Conservation (phyloP, 2,888 invertebrate species). For the Agriopis marginaria region DNA sequence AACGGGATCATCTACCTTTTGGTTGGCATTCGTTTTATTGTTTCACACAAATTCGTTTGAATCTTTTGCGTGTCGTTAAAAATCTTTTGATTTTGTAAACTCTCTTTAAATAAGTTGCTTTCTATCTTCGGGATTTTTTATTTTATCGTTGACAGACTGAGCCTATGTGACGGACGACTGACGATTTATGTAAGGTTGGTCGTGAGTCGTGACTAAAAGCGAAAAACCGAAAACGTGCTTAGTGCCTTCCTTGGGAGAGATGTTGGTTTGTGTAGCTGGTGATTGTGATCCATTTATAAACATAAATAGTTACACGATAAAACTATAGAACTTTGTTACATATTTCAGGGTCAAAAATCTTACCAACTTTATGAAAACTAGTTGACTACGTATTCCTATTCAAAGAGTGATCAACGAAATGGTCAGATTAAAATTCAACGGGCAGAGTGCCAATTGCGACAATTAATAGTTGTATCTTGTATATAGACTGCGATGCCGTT, state of each 20-base stretch:
- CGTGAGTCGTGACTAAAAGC: too few species aligned
- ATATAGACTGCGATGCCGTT: conserved; percentile 56
- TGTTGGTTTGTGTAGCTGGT: too few species aligned
- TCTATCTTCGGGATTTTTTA: background rate
- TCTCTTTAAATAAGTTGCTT: background rate
- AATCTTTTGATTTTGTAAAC: background rate
- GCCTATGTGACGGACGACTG: too few species aligned
- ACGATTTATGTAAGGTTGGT: too few species aligned
- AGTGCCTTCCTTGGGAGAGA: too few species aligned
- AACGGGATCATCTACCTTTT: conserved; percentile 19
- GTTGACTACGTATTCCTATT: conserved; percentile 1
- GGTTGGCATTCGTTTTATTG: background rate
- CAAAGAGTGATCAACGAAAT: conserved; percentile 43
- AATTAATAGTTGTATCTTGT: conserved; percentile 57
- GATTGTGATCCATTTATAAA: too few species aligned
- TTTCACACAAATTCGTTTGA: background rate
- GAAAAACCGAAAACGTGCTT: too few species aligned
- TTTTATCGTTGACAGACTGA: background rate
- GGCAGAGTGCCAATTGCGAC: conserved; percentile 66
- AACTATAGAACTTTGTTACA: background rate
- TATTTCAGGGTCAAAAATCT: conserved; percentile 10
- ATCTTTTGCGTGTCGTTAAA: background rate
- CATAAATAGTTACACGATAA: too few species aligned
- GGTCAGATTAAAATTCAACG: conserved; percentile 61
- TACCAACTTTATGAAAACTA: conserved; percentile 2